Percentiles rank a stretch among this genome's conserved stretches.
phyloP scores from a whole-genome alignment of 2,888 invertebrate genomes.

The Chrysolina americana region DNA sequence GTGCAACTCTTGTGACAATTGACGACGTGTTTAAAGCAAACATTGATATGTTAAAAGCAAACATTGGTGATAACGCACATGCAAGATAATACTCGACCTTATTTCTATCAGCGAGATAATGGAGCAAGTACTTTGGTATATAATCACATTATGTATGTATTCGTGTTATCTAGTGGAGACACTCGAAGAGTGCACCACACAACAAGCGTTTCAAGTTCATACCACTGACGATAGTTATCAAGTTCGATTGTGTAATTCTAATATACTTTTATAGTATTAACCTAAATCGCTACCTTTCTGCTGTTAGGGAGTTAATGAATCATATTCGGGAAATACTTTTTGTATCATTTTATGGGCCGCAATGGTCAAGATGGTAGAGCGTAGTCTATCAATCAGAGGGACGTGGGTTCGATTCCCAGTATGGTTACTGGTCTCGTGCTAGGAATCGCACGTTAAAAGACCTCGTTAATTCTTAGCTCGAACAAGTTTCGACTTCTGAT shows the following conservation, averaged over 20 bases:
- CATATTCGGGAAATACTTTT: no score
- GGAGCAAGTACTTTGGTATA: conserved; percentile 2
- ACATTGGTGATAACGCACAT: conserved; percentile 9
- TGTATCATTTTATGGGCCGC: no score
- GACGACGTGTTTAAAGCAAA: conserved; percentile 3
- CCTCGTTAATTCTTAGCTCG: no score
- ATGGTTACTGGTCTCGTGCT: no score
- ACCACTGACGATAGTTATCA: conserved; percentile 8
- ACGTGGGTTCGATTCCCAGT: no score
- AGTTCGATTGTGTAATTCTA: not conserved
- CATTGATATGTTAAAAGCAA: not conserved
- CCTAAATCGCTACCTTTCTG: no score
- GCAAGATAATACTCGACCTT: conserved; percentile 11
- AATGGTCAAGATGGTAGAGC: no score
- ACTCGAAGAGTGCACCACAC: conserved; percentile 14
- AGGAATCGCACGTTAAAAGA: no score
- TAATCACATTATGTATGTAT: conserved; percentile 19
- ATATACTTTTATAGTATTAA: no score
- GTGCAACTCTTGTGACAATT: conserved; percentile 16
- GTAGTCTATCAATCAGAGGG: no score
- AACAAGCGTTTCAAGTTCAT: conserved; percentile 28
- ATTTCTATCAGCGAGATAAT: conserved; percentile 8
- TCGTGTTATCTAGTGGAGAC: conserved; percentile 26
- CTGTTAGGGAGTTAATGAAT: no score
- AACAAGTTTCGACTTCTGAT: no score